Conservation (phyloP, 2,888 invertebrate species). For the Plagiodera versicolora region DNA sequence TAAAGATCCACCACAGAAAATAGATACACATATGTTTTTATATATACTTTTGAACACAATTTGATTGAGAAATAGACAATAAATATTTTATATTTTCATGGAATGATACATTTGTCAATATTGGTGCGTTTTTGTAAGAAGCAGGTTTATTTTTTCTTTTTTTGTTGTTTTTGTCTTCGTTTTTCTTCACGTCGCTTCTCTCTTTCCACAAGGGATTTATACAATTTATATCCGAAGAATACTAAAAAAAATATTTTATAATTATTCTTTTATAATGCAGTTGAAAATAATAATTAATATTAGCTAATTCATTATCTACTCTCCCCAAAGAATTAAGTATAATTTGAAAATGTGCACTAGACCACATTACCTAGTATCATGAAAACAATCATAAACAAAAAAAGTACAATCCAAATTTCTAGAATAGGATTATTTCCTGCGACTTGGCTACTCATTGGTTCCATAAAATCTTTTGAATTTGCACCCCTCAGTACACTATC, state of each 20-base stretch:
- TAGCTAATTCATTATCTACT: too few species aligned
- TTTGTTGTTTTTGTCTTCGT: conserved; percentile 75
- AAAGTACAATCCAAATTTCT: conserved; percentile 22
- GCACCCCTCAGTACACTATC: conserved; percentile 45
- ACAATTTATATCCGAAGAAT: conserved; percentile 84
- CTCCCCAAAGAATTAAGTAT: too few species aligned
- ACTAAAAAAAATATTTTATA: conserved; percentile 60
- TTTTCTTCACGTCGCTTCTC: conserved; percentile 79
- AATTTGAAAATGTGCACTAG: background rate
- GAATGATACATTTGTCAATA: conserved; percentile 19
- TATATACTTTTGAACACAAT: conserved; percentile 18
- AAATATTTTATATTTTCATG: conserved; percentile 14
- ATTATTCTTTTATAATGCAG: too few species aligned
- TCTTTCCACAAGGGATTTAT: conserved; percentile 76
- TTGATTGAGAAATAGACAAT: conserved; percentile 15
- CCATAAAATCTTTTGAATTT: conserved; percentile 41
- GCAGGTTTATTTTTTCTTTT: conserved; percentile 75
- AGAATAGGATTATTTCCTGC: background rate
- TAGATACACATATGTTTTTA: conserved; percentile 5
- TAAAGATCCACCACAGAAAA: conserved; percentile 16
- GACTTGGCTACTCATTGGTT: conserved; percentile 1
- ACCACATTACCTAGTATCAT: conserved; percentile 27
- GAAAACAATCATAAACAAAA: conserved; percentile 26
- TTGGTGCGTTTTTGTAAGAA: background rate
- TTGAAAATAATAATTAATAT: too few species aligned